Evolutionary conservation across 2,888 invertebrate genomes (phyloP), one percentile per base, ranked within the genome.

Genomic region (Pammene fasciana): DNA sequence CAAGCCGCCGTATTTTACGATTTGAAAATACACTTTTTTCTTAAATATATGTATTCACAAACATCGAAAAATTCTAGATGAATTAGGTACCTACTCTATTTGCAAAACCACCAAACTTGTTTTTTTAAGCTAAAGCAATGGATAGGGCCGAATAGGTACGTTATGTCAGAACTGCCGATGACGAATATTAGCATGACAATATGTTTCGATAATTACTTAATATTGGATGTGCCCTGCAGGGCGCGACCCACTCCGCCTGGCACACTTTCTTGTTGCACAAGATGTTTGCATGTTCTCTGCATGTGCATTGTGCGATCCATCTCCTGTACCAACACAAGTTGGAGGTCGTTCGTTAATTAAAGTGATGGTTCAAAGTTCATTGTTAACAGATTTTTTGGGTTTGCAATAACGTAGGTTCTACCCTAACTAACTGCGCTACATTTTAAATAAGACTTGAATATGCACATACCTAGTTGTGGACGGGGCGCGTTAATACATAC

Each of bases 181-280:
- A 13, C 16, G 46, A 36, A 56, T 50, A 50, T 64, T 57, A 64
- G 43, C 56, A 57, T 57, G 50, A 64, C 57, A 68, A 68, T 52
- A 38, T n/a, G 41, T 41, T 50, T 55, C 10, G 26, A 16, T 62
- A 41, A 56, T 68, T 43, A 68, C 48, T 68, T 26, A 14, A 54
- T 52, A 36, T 38, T 57, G 50, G 45, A 48, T 54, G 61, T 41
- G 52, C 68, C 68, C 68, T 68, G 36, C 34, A 68, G 68, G 68
- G 64, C 52, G 56, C 52, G 67, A 60, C 68, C 50, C 7, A 68
- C 68, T 57, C 38, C 38, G 26, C 55, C 48, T 38, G 67, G 11
- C 68, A 66, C 59, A 72, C 72, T 68, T 72, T 71, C 71, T 41
- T 62, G 59, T 65, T 70, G 38, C 59, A 59, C 65, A 65, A 65